Conservation (phyloP, 2,113 vertebrate genomes). For the Lasiurus borealis region DNA sequence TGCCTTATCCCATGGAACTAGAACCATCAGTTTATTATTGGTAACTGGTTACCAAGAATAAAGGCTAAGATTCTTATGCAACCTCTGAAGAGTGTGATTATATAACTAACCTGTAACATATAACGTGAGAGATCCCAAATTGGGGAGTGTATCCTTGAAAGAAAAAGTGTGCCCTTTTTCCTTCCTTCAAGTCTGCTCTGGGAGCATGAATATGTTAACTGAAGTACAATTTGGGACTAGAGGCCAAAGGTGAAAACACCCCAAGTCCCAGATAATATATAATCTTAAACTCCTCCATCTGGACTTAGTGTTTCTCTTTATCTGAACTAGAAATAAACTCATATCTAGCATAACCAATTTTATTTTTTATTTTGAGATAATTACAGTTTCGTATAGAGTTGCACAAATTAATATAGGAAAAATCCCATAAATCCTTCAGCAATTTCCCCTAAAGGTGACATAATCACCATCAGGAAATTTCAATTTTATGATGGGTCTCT, state of each 20-base stretch:
- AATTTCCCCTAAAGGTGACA: background rate
- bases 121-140: background rate
- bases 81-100: background rate
- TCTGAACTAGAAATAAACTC: background rate
- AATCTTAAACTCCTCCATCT: background rate
- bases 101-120: background rate
- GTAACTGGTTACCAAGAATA: background rate
- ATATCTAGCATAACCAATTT: background rate
- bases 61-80: background rate
- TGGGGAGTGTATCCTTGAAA: background rate
- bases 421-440: background rate
- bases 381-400: background rate
- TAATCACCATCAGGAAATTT: background rate
- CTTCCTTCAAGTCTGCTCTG: background rate
- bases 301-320: background rate
- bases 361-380: background rate
- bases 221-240: background rate
- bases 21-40: background rate
- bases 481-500: background rate
- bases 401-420: background rate
- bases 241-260: background rate
- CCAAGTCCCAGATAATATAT: background rate
- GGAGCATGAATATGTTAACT: background rate
- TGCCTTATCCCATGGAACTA: background rate
- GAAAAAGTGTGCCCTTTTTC: background rate